These are phyloP conservation scores for Dastarcus helophoroides DNA, from an alignment of 2,888 invertebrate species.

Conservation along the genomic window DNA sequence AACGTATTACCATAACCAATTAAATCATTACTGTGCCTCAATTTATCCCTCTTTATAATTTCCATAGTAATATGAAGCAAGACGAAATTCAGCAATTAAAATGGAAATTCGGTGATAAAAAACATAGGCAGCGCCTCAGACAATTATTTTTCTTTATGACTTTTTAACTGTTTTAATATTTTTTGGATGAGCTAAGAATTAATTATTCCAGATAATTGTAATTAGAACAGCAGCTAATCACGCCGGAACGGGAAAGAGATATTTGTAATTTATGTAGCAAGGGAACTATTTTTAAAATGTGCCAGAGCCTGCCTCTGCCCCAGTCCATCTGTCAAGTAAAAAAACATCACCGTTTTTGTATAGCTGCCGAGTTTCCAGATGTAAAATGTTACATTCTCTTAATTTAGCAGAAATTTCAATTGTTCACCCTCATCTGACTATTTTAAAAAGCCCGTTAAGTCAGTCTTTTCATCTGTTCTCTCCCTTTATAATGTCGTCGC, in stretches of 20 bases:
- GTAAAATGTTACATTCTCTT: slow-evolving; percentile 27
- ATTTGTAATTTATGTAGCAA: slow-evolving; percentile 23
- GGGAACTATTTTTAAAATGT: slow-evolving; percentile 27
- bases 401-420: slow-evolving; percentile 27
- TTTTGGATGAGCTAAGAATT: slow-evolving; percentile 25
- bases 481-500: too few relatives aligned
- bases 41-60: too few relatives aligned
- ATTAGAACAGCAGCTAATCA: slow-evolving; percentile 13
- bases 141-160: slow-evolving; percentile 27
- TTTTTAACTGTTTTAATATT: slow-evolving; percentile 28
- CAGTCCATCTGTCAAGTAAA: slow-evolving; percentile 26
- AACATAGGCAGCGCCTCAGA: slow-evolving; percentile 22
- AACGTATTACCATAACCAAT: too few relatives aligned
- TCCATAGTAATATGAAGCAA: too few relatives aligned
- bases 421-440: slow-evolving; percentile 11
- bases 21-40: too few relatives aligned
- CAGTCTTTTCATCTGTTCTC: too few relatives aligned
- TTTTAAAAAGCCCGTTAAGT: slow-evolving; percentile 11
- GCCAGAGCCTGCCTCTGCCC: slow-evolving; percentile 24
- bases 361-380: slow-evolving; percentile 25
- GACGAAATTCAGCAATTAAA: slow-evolving; percentile 28
- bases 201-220: slow-evolving; percentile 23
- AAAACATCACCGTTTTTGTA: slow-evolving; percentile 21
- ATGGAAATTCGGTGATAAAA: slow-evolving; percentile 26
- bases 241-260: slow-evolving; percentile 16